Conservation (phyloP, 2,888 invertebrate species). For the Blastobasis lacticolella region DNA sequence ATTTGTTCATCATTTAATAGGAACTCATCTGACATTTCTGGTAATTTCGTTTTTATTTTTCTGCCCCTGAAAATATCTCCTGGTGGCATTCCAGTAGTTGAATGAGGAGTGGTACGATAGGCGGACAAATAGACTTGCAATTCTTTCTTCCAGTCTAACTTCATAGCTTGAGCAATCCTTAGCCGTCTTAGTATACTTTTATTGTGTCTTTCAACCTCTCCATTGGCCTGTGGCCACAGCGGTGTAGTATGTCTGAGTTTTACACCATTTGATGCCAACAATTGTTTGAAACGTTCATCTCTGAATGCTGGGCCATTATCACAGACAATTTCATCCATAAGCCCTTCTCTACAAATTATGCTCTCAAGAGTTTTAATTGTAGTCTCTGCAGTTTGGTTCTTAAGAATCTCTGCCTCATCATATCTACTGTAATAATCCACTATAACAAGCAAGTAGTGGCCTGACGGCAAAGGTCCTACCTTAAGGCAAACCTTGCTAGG, state of each 20-base stretch:
- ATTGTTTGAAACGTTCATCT: slow-evolving; percentile 5
- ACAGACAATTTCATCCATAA: slow-evolving; percentile 4
- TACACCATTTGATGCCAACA: slow-evolving; percentile 1
- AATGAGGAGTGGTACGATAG: neutral
- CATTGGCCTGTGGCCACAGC: slow-evolving; percentile 9
- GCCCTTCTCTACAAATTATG: slow-evolving; percentile 3
- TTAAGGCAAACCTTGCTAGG: slow-evolving; percentile 3
- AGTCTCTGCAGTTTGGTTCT: slow-evolving; percentile 1
- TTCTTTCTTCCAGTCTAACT: slow-evolving; percentile 1
- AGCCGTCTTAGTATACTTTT: slow-evolving; percentile 4
- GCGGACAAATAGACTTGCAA: neutral
- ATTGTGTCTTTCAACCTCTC: slow-evolving; percentile 9
- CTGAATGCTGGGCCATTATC: slow-evolving; percentile 9
- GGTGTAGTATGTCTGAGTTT: slow-evolving; percentile 5
- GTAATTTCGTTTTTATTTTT: neutral
- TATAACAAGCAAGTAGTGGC: slow-evolving; percentile 6
- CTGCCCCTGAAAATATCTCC: neutral
- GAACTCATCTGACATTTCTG: neutral
- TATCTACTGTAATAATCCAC: slow-evolving; percentile 11
- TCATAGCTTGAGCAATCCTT: slow-evolving; percentile 1
- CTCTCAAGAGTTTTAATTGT: slow-evolving; percentile 4
- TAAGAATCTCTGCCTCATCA: slow-evolving; percentile 4
- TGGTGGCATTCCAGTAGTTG: neutral
- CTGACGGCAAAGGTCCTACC: slow-evolving; percentile 9
- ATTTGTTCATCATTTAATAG: neutral